Evolutionary conservation across 2,113 vertebrate species (phyloP).

Genomic region (Eleginops maclovinus): DNA sequence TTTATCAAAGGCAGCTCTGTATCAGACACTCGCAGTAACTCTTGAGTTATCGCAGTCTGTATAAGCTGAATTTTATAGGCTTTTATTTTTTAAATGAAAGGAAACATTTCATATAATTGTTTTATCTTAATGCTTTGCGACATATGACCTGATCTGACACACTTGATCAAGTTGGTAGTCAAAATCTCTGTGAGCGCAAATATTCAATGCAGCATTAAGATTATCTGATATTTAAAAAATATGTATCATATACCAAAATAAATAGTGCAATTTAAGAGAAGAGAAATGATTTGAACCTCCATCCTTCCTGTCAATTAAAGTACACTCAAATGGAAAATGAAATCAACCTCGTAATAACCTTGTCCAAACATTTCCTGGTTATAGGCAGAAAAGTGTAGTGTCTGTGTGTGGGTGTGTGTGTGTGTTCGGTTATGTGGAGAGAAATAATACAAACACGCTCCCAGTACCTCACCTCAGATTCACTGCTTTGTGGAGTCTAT

Average conservation of each 20-base stretch:
- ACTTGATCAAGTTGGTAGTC: not conserved
- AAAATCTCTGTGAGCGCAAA: too few relatives aligned
- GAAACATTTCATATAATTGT: too few relatives aligned
- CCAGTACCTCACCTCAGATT: conserved; percentile 19
- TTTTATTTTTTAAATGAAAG: too few relatives aligned
- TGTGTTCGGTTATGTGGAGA: not conserved
- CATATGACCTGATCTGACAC: not conserved
- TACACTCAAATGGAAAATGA: not conserved
- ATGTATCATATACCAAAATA: too few relatives aligned
- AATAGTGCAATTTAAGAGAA: not conserved
- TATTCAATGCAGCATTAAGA: too few relatives aligned
- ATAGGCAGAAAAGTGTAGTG: not conserved
- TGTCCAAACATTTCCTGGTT: conserved; percentile 10
- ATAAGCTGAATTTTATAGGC: not conserved
- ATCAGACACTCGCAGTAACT: not conserved
- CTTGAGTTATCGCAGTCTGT: too few relatives aligned
- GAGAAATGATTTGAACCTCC: not conserved
- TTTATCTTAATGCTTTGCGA: not conserved
- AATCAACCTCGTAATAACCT: not conserved
- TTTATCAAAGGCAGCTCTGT: not conserved
- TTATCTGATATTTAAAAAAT: too few relatives aligned
- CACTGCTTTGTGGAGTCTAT: conserved; percentile 23
- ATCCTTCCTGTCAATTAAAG: conserved; percentile 12
- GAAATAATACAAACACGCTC: conserved; percentile 10
- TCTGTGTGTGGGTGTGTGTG: not conserved